Base-by-base conservation (phyloP, 2,888 invertebrate genomes). In the Cantharis rufa region DNA sequence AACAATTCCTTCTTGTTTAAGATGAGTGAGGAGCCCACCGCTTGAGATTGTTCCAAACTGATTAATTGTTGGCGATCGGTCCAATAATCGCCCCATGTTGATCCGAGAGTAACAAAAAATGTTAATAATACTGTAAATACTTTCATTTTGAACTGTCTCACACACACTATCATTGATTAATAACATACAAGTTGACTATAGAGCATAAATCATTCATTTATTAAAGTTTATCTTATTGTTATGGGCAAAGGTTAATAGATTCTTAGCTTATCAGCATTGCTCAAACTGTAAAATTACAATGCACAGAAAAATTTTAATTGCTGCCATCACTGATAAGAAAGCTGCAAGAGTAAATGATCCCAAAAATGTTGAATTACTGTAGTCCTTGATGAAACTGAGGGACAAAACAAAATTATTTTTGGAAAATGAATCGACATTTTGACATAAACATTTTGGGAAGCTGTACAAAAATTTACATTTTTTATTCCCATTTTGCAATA, bases 1-100 rank as follows among this genome's bases (percentile, higher is more conserved):
- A 80, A 61, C 16, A 80, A 15, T 81, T 88, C 87, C 27, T 82
- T 82, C 1, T 81, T 69, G 1, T 80, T 83, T 15, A 87, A 70
- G 13, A 79, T 75, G 4, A 85, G 15, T 7, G 71, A 32, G 15
- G 74, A 61, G 2, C 79, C 79, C 2, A 79, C 13, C 66, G 62
- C 70, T 15, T 66, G 69, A 1, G 75, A 71, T 24, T 66, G 21
- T 27, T 79, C 79, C 15, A 62, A 15, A 24, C 66, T 68, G 15
- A 81, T 76, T 3, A 81, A 69, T 11, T 27, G 28, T 15, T 79
- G 74, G n/a, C 81, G 66, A 10, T 81, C 71, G 2, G 62, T 62
- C 81, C 81, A 81, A 48, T 80, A 80, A 68, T 80, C 80, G 9
- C 69, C 62, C 24, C 64, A 15, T 16, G 69, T 63, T 73, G n/a